Evolutionary conservation across 2,797 vertebrate species (phyloP).

Genomic region (Girardinus metallicus): DNA sequence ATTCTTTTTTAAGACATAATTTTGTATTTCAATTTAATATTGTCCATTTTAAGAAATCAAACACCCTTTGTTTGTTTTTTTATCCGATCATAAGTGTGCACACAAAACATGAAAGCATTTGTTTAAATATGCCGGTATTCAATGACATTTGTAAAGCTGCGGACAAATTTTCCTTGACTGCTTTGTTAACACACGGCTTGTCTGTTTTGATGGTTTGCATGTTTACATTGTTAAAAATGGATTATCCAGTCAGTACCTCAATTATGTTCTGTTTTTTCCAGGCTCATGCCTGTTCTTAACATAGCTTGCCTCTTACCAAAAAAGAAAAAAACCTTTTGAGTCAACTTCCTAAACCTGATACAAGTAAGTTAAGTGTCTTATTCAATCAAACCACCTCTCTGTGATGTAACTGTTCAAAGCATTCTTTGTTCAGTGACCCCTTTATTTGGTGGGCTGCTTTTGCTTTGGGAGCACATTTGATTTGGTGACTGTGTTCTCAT

Average conservation of each 20-base stretch:
- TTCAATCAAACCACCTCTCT: constrained; percentile 64
- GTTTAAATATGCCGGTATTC: background rate
- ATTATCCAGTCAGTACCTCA: constrained; percentile 36
- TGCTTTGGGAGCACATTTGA: constrained; percentile 63
- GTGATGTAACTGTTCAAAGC: constrained; percentile 83
- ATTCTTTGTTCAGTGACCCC: constrained; percentile 83
- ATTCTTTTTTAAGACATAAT: background rate
- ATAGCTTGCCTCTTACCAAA: constrained; percentile 30
- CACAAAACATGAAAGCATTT: background rate
- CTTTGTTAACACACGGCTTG: constrained; percentile 3
- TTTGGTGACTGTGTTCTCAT: constrained; percentile 72
- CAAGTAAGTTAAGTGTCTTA: constrained; percentile 60
- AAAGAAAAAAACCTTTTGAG: constrained; percentile 15
- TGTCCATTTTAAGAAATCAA: background rate
- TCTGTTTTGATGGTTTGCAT: constrained; percentile 3
- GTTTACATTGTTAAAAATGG: constrained; percentile 39
- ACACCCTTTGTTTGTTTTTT: too few species aligned
- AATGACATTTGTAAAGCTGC: background rate
- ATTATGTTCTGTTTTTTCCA: constrained; percentile 44
- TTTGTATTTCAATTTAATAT: background rate
- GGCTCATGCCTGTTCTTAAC: constrained; percentile 18
- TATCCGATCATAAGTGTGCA: background rate
- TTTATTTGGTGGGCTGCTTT: constrained; percentile 70
- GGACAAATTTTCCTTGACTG: background rate
- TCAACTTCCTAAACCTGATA: constrained; percentile 64